A percentile compares a stretch with the other conserved stretches of the same genome.
These are phyloP conservation scores for Nomada ruficornis DNA, from an alignment of 2,888 invertebrate species.

Conservation along the genomic window DNA sequence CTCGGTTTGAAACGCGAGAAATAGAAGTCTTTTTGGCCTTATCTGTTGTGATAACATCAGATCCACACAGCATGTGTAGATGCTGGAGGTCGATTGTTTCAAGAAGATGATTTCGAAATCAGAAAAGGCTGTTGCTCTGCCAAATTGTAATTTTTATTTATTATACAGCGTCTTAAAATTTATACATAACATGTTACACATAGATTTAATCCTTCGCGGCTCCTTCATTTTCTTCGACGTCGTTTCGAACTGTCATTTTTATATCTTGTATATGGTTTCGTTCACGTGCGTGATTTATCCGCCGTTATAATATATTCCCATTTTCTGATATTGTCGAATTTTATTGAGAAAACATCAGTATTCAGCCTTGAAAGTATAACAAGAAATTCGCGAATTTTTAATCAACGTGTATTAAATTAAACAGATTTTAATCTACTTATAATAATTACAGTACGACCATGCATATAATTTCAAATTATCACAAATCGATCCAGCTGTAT, in stretches of 20 bases:
- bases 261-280: neutral
- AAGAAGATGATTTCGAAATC: neutral
- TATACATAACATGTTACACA: constrained; percentile 19
- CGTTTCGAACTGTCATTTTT: neutral
- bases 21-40: no score
- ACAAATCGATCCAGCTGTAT: neutral
- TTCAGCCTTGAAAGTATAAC: neutral
- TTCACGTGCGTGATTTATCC: neutral
- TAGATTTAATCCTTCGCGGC: neutral
- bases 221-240: neutral
- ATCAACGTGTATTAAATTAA: neutral
- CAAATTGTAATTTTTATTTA: constrained; percentile 9
- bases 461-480: neutral
- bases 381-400: neutral
- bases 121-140: neutral
- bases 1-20: neutral
- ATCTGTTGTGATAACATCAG: no score
- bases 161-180: constrained; percentile 15
- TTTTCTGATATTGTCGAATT: neutral
- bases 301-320: neutral
- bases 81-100: no score
- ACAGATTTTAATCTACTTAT: neutral
- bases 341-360: neutral
- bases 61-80: no score
- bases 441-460: neutral